These are phyloP conservation scores for Cheilosia urbana DNA, from an alignment of 2,888 invertebrate species.

Conservation along the genomic window DNA sequence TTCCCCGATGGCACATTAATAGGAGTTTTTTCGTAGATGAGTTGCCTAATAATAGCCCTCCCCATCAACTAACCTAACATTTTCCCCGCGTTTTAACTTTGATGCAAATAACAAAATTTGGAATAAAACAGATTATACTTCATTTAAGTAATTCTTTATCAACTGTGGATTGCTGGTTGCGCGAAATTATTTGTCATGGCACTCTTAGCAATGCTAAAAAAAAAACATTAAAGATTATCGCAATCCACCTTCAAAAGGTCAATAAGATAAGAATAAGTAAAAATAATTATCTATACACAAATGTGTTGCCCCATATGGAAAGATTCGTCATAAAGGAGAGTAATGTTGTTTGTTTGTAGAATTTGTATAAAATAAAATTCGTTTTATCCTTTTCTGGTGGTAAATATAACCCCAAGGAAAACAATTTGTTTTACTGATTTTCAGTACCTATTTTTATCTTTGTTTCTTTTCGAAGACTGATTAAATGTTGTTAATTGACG, in stretches of 20 bases:
- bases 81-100: too few species aligned
- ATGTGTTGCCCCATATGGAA: background rate
- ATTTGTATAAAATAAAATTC: background rate
- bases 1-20: too few species aligned
- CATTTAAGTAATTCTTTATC: background rate
- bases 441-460: background rate
- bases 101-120: too few species aligned
- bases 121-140: too few species aligned
- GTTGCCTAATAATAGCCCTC: too few species aligned
- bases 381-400: background rate
- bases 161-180: background rate
- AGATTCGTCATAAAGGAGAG: background rate
- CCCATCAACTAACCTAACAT: too few species aligned
- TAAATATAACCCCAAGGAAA: background rate
- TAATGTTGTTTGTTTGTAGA: background rate
- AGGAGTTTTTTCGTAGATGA: too few species aligned
- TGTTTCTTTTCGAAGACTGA: slow-evolving; percentile 3
- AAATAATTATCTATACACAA: background rate
- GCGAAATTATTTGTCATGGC: background rate
- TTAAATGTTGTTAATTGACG: background rate
- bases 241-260: background rate
- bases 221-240: background rate
- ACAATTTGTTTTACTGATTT: slow-evolving; percentile 3
- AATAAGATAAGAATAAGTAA: background rate
- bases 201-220: too few species aligned